Percentiles rank a stretch among this genome's conserved stretches.
phyloP scores from a whole-genome alignment of 2,888 invertebrate species.

The Agrochola macilenta region DNA sequence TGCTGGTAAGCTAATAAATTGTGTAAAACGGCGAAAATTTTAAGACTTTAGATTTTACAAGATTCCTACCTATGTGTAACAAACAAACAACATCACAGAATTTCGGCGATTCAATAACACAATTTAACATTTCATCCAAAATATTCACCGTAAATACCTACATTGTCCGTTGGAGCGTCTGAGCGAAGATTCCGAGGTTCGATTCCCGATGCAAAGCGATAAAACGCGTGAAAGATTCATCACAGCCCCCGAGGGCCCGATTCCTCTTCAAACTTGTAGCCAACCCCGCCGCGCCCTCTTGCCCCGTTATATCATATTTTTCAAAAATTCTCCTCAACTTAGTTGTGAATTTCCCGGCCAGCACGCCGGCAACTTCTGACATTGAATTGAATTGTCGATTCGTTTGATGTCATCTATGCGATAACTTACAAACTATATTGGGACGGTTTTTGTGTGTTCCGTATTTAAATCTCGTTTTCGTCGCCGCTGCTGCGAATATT shows the following conservation, averaged over 20 bases:
- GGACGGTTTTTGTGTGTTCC: slow-evolving; percentile 50
- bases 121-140: slow-evolving; percentile 57
- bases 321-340: slow-evolving; percentile 83
- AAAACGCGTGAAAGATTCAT: slow-evolving; percentile 90
- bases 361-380: slow-evolving; percentile 77
- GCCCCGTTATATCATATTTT: slow-evolving; percentile 88
- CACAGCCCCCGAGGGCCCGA: slow-evolving; percentile 85
- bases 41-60: neutral
- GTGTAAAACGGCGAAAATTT: neutral
- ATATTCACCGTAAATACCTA: slow-evolving; percentile 64
- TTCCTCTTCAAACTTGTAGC: slow-evolving; percentile 86
- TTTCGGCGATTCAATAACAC: slow-evolving; percentile 55
- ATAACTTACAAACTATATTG: slow-evolving; percentile 67
- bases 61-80: slow-evolving; percentile 8
- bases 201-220: slow-evolving; percentile 87
- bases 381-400: slow-evolving; percentile 79
- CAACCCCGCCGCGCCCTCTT: slow-evolving; percentile 77
- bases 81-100: slow-evolving; percentile 40
- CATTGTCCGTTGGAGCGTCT: slow-evolving; percentile 56
- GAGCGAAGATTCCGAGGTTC: slow-evolving; percentile 79
- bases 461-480: slow-evolving; percentile 59
- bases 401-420: slow-evolving; percentile 69
- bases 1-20: neutral
- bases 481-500: slow-evolving; percentile 49
- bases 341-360: slow-evolving; percentile 76